Evolutionary conservation across 2,888 invertebrate species (phyloP).

Genomic region (Philereme vetulata): DNA sequence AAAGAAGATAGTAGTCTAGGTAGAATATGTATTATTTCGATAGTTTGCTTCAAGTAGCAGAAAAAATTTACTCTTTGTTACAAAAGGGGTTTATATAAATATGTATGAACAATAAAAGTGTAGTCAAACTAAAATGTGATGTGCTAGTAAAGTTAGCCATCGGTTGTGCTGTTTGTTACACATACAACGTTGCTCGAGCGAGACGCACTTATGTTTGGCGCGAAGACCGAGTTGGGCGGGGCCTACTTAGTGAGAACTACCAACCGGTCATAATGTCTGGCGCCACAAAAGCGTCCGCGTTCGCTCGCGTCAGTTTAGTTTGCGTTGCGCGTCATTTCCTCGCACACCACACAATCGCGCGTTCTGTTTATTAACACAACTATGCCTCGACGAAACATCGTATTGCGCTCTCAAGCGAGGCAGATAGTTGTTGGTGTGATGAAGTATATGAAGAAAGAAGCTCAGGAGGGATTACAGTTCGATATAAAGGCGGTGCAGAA

Average conservation of each 20-base stretch:
- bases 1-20: too few species aligned
- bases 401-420: constrained; percentile 18
- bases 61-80: too few species aligned
- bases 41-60: too few species aligned
- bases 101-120: too few species aligned
- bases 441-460: constrained; percentile 30
- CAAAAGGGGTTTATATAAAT: too few species aligned
- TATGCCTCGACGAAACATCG: constrained; percentile 17
- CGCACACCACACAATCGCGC: constrained; percentile 1
- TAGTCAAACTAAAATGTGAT: too few species aligned
- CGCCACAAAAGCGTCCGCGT: not conserved
- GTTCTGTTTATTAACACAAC: not conserved
- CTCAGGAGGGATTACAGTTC: constrained; percentile 24
- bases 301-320: constrained; percentile 21
- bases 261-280: constrained; percentile 19
- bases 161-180: not conserved
- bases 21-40: too few species aligned
- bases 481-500: constrained; percentile 30
- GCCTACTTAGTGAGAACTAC: constrained; percentile 41
- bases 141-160: not conserved
- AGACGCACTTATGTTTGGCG: constrained; percentile 30
- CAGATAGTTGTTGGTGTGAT: constrained; percentile 27
- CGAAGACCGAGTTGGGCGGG: constrained; percentile 34
- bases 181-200: constrained; percentile 1
- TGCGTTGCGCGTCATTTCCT: constrained; percentile 12